Evolutionary conservation across 1,140 invertebrate genomes (phyloP), one percentile per base, ranked within the genome.

Genomic region (Drosophila neocordata): DNA sequence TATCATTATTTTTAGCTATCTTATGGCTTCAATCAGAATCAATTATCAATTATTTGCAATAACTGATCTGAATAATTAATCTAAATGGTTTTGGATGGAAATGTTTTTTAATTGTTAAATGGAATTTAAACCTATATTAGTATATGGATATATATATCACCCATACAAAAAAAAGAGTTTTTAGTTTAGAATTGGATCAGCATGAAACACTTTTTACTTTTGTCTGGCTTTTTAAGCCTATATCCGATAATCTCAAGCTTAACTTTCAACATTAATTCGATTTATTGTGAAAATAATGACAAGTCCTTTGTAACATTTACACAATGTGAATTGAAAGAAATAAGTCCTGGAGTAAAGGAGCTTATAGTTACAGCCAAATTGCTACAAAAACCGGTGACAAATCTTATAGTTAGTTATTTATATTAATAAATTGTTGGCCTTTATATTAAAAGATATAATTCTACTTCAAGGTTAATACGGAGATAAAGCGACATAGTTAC

Each of bases 381-480:
- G 44, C 60, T 62, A 9, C 60, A 62, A 18, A 24, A 15, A 12
- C 60, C 60, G 9, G 41, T 62, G 37, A 62, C 60, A 27, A 52
- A 62, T 48, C 7, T 48, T 7, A 31, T 22, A 20, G 60, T 62
- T n/a, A n/a, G 60, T 62, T 48, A 18, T 0, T 24, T 24, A 13
- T 51, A 31, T 35, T 4, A 37, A 31, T 35, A 1, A 37, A 34
- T 35, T n/a, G 1, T 31, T 5, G 20, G 6, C 0, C 1, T 31
- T 18, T 7, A 2, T 48, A 24, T 9, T n/a, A 24, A 24, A 24
- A 24, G 4, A 24, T 24, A 24, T 0, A 24, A 24, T 4, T 24
- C 22, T 24, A 24, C 4, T 24, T 0, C 4, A 4, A 60, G 58
- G 0, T 60, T 6, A 20, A 13, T 2, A 1, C 44, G 31, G 35